Conservation (phyloP, 2,113 vertebrate species). For the Nothobranchius kuhntae region DNA sequence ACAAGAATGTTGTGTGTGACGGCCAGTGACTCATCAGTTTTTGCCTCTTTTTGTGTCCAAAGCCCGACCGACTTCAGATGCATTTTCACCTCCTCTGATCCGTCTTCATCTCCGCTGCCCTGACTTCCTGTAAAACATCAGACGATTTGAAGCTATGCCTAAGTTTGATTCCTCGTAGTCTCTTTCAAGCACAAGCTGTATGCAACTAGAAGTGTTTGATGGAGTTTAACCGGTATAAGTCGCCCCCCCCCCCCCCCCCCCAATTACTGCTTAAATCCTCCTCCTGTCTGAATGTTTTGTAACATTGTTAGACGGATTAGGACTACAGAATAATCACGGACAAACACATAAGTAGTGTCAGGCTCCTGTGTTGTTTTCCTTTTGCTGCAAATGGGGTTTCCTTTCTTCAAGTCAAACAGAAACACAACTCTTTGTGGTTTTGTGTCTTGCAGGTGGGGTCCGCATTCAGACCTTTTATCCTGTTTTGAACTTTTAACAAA, state of each 20-base stretch:
- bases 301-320: constrained; percentile 80
- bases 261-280: constrained; percentile 76
- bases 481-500: constrained; percentile 55
- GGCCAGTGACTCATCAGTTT: constrained; percentile 62
- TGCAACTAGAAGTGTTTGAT: constrained; percentile 63
- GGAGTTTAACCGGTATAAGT: constrained; percentile 63
- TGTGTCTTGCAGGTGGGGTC: constrained; percentile 59
- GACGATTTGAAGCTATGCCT: constrained; percentile 58
- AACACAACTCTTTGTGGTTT: constrained; percentile 51
- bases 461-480: constrained; percentile 56
- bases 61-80: not conserved
- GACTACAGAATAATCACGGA: constrained; percentile 76
- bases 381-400: constrained; percentile 52
- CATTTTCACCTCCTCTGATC: constrained; percentile 8
- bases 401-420: constrained; percentile 48
- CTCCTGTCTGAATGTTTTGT: constrained; percentile 78
- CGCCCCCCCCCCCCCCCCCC: constrained; percentile 53
- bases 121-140: constrained; percentile 19
- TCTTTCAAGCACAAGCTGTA: constrained; percentile 63
- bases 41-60: constrained; percentile 24
- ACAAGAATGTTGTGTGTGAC: constrained; percentile 69
- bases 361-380: constrained; percentile 67
- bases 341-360: constrained; percentile 72
- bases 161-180: constrained; percentile 60
- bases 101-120: not conserved